Percentiles rank a stretch among this genome's conserved stretches.
Conservation (phyloP, 2,797 vertebrate species). For the Limosa lapponica region DNA sequence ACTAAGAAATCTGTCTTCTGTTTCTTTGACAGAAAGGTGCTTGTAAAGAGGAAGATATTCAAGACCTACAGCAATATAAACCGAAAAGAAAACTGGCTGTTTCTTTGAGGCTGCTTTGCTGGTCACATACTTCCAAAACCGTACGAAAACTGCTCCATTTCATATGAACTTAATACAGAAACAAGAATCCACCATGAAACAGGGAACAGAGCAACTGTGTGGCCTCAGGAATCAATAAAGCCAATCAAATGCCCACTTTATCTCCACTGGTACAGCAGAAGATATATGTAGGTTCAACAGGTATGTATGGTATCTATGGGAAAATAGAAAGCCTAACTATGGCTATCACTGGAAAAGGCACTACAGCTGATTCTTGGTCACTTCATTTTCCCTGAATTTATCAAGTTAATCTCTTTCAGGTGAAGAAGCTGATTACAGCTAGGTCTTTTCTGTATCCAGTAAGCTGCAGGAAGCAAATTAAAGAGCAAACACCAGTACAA, state of each 20-base stretch:
- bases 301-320: background rate
- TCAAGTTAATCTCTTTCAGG: slow-evolving; percentile 45
- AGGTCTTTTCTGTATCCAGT: slow-evolving; percentile 31
- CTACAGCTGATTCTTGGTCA: background rate
- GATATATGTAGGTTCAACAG: background rate
- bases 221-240: background rate
- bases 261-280: background rate
- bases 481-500: slow-evolving; percentile 26
- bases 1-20: background rate
- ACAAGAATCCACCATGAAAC: background rate
- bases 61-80: slow-evolving; percentile 54
- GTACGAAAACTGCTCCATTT: slow-evolving; percentile 6
- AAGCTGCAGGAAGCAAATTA: slow-evolving; percentile 47
- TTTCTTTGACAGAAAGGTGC: background rate
- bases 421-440: slow-evolving; percentile 38
- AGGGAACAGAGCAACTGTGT: background rate
- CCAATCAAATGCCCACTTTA: background rate
- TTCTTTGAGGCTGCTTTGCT: slow-evolving; percentile 28
- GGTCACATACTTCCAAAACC: slow-evolving; percentile 45
- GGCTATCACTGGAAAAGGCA: background rate
- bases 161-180: background rate
- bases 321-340: background rate
- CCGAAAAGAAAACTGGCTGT: slow-evolving; percentile 49
- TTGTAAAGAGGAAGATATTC: background rate
- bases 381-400: slow-evolving; percentile 16